Percentiles rank a stretch among this genome's conserved stretches.
These are phyloP conservation scores for Oasisia sp. DNA, from an alignment of 2,888 invertebrate genomes.

Conservation along the genomic window DNA sequence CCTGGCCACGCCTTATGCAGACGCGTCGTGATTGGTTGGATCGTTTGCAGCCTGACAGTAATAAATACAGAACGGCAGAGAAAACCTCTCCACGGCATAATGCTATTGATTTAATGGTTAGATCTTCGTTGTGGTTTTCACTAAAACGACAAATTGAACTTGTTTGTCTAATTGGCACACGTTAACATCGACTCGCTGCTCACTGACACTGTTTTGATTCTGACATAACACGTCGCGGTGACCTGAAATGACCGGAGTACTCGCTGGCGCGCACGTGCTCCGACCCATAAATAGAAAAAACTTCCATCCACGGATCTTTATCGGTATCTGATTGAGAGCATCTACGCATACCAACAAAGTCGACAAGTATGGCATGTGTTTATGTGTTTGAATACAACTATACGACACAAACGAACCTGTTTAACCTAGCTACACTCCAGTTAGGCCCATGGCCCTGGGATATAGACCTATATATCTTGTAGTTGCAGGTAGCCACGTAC, in stretches of 20 bases:
- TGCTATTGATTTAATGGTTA: background rate
- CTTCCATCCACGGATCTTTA: background rate
- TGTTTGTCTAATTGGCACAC: background rate
- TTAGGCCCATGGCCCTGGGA: too few relatives aligned
- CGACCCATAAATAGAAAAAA: background rate
- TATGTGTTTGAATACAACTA: too few relatives aligned
- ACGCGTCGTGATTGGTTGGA: background rate
- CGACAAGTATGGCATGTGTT: too few relatives aligned
- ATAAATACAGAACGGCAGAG: background rate
- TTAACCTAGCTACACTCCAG: too few relatives aligned
- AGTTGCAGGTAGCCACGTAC: too few relatives aligned
- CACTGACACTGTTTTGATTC: background rate
- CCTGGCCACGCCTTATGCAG: background rate
- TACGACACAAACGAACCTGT: too few relatives aligned
- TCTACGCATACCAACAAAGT: background rate
- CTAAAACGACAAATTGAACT: background rate
- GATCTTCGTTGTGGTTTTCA: background rate
- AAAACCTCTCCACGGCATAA: background rate
- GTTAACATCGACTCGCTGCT: background rate
- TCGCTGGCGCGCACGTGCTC: background rate
- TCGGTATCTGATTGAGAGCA: background rate
- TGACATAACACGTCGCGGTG: slow-evolving; percentile 7
- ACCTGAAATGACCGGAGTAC: background rate
- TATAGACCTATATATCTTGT: too few relatives aligned
- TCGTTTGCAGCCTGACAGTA: background rate